Evolutionary conservation across 1,140 invertebrate genomes (phyloP).

Genomic region (Daktulosphaira vitifoliae): DNA sequence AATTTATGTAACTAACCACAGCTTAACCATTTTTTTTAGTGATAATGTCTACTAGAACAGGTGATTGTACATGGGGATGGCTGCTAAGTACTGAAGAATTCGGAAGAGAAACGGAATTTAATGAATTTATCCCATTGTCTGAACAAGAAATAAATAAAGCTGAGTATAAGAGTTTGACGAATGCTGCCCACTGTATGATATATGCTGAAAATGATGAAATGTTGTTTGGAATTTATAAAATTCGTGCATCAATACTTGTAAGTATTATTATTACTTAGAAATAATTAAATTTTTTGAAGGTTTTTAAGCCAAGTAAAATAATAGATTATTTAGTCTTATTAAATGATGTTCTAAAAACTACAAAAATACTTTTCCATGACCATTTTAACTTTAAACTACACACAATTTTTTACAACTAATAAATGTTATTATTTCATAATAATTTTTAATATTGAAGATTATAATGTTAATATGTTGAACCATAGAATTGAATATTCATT

Average conservation of each 20-base stretch:
- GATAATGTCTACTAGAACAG: constrained; percentile 28
- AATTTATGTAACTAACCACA: too few relatives aligned
- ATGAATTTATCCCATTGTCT: constrained; percentile 35
- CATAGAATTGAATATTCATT: too few relatives aligned
- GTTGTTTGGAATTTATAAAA: constrained; percentile 38
- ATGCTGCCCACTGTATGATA: constrained; percentile 41
- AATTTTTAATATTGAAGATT: too few relatives aligned
- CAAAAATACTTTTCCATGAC: too few relatives aligned
- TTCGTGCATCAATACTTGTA: constrained; percentile 40
- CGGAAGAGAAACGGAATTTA: constrained; percentile 34
- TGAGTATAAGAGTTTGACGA: constrained; percentile 34
- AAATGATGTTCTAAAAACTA: too few relatives aligned
- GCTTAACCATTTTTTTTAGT: too few relatives aligned
- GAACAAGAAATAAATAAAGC: constrained; percentile 34
- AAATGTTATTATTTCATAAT: too few relatives aligned
- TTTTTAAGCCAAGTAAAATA: too few relatives aligned
- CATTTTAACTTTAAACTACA: too few relatives aligned
- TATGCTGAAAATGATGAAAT: constrained; percentile 38
- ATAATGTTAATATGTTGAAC: too few relatives aligned
- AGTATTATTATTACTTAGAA: constrained; percentile 19
- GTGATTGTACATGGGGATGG: constrained; percentile 38
- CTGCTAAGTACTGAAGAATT: constrained; percentile 37
- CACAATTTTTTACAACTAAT: too few relatives aligned
- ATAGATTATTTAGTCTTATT: too few relatives aligned
- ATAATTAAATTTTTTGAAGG: background rate